Evolutionary conservation across 2,888 invertebrate species (phyloP).

Genomic region (Adelognathus sp.): DNA sequence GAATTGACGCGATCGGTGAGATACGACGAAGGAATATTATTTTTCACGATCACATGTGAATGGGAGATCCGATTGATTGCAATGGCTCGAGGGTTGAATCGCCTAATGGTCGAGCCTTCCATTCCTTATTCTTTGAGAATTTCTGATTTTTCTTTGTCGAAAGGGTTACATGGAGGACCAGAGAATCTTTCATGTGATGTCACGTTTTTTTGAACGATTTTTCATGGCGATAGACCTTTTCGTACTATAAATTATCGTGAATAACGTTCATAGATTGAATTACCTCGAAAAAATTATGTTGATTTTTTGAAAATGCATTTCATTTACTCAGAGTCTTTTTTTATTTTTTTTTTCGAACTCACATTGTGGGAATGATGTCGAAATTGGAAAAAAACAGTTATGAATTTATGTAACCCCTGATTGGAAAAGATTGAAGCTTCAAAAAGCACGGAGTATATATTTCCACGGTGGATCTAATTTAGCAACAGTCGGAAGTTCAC

Average conservation of each 20-base stretch:
- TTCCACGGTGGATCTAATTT: too few relatives aligned
- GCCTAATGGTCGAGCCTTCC: neutral
- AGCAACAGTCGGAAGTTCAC: too few relatives aligned
- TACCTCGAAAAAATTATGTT: neutral
- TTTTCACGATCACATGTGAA: neutral
- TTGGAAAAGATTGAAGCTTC: too few relatives aligned
- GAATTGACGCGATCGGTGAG: neutral
- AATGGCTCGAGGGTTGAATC: neutral
- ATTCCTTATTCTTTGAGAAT: neutral
- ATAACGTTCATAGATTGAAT: neutral
- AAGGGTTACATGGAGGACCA: neutral
- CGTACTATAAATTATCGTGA: neutral
- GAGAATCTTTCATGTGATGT: neutral
- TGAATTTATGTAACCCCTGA: too few relatives aligned
- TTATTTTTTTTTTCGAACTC: neutral
- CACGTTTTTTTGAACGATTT: neutral
- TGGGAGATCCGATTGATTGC: neutral
- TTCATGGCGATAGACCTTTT: neutral
- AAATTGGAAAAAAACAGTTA: too few relatives aligned
- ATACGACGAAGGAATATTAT: neutral
- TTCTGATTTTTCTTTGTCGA: neutral
- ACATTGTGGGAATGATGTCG: too few relatives aligned
- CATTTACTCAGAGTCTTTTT: neutral
- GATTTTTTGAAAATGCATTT: neutral
- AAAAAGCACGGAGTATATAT: too few relatives aligned